These are phyloP conservation scores for Keiferia lycopersicella DNA, from an alignment of 2,888 invertebrate species.

Conservation along the genomic window DNA sequence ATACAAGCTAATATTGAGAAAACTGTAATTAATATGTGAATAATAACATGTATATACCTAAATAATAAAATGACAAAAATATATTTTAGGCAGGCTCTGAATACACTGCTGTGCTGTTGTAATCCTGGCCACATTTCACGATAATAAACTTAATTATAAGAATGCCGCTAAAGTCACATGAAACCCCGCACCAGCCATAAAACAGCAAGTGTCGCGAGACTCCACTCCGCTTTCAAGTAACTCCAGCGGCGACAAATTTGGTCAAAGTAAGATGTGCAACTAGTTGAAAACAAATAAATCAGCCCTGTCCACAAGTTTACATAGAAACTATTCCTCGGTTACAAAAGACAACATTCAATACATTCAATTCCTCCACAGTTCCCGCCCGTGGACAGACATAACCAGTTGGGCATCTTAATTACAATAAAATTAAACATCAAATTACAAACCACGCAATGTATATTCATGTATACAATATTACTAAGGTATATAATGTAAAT, in stretches of 20 bases:
- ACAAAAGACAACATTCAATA: slow-evolving; percentile 49
- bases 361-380: slow-evolving; percentile 62
- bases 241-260: slow-evolving; percentile 65
- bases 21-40: slow-evolving; percentile 82
- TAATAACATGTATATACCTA: slow-evolving; percentile 82
- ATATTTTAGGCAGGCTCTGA: slow-evolving; percentile 81
- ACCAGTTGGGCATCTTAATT: slow-evolving; percentile 77
- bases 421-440: slow-evolving; percentile 77
- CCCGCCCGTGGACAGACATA: slow-evolving; percentile 58
- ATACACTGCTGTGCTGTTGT: slow-evolving; percentile 77
- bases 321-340: slow-evolving; percentile 44
- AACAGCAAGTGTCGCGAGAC: slow-evolving; percentile 58
- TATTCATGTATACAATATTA: slow-evolving; percentile 80
- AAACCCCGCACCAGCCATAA: slow-evolving; percentile 62
- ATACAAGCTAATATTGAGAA: slow-evolving; percentile 83
- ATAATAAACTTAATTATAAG: slow-evolving; percentile 74
- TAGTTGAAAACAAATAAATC: slow-evolving; percentile 58
- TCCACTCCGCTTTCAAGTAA: slow-evolving; percentile 64
- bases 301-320: slow-evolving; percentile 58
- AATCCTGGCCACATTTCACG: slow-evolving; percentile 78
- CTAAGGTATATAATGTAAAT: slow-evolving; percentile 81
- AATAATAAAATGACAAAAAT: slow-evolving; percentile 83
- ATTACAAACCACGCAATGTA: slow-evolving; percentile 81
- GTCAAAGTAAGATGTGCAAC: slow-evolving; percentile 79
- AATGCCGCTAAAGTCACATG: slow-evolving; percentile 67